Evolutionary conservation across 2,113 vertebrate species (phyloP).

Genomic region (Chinchilla lanigera): DNA sequence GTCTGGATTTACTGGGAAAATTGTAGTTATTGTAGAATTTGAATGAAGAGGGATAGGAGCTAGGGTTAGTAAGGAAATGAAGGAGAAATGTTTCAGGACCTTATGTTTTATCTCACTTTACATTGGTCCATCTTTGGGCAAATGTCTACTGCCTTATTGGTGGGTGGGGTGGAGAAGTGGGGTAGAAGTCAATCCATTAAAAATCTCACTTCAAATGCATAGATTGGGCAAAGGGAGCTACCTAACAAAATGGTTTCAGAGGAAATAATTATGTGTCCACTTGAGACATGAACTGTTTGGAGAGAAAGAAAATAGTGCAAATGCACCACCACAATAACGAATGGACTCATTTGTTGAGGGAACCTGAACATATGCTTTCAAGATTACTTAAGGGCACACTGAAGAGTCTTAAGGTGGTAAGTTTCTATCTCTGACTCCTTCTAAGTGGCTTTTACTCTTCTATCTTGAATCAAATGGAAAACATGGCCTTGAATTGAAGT

Average conservation of each 20-base stretch:
- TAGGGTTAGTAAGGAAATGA: background rate
- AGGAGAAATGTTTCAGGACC: background rate
- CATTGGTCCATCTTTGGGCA: background rate
- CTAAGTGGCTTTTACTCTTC: conserved; percentile 70
- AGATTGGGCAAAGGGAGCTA: background rate
- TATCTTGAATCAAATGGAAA: conserved; percentile 57
- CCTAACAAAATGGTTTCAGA: background rate
- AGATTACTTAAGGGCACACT: conserved; percentile 54
- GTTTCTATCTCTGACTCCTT: conserved; percentile 54
- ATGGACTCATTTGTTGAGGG: conserved; percentile 46
- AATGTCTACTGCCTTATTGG: background rate
- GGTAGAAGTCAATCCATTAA: background rate
- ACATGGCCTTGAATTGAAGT: conserved; percentile 19
- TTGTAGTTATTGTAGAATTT: background rate
- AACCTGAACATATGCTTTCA: conserved; percentile 38
- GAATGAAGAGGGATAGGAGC: background rate
- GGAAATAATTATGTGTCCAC: background rate
- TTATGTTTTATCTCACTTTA: background rate
- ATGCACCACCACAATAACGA: background rate
- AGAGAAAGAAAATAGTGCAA: background rate
- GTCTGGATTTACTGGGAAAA: background rate
- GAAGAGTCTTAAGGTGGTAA: conserved; percentile 66
- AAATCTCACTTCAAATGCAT: background rate
- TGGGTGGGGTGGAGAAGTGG: background rate
- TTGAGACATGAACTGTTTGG: background rate